Evolutionary conservation across 35 echinoderm and acorn worm genomes (phyloP).

Genomic region (Apostichopus californicus): DNA sequence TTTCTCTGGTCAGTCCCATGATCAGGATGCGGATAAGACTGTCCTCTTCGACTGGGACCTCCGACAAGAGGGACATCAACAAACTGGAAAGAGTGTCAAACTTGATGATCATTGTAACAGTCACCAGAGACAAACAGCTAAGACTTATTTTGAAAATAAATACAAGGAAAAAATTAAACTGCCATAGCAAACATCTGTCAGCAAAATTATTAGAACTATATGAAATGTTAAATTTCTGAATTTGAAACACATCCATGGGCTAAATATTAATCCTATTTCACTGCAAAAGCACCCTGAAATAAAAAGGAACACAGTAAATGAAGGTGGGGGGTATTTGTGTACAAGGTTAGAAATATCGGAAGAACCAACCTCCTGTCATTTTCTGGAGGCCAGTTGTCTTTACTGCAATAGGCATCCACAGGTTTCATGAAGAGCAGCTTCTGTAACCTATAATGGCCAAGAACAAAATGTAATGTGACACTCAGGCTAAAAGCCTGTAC

Average conservation of each 20-base stretch:
- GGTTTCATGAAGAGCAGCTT: conserved; percentile 82
- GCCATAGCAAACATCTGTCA: not conserved
- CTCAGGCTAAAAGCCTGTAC: no score
- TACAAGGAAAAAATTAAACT: not conserved
- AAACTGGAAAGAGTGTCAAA: conserved; percentile 41
- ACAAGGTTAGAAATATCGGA: not conserved
- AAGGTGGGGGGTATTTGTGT: no score
- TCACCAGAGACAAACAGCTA: not conserved
- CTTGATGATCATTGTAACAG: no score
- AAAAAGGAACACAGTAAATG: no score
- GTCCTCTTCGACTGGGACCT: conserved; percentile 94
- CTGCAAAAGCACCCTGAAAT: no score
- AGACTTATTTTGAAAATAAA: not conserved
- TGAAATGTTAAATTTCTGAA: no score
- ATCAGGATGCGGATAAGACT: conserved; percentile 85
- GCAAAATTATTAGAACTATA: no score
- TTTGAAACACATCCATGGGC: no score
- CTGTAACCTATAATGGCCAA: conserved; percentile 71
- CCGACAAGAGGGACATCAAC: conserved; percentile 79
- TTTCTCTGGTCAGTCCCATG: conserved; percentile 77
- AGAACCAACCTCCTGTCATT: conserved; percentile 80
- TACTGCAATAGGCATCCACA: conserved; percentile 74
- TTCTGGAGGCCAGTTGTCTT: conserved; percentile 98
- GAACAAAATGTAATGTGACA: not conserved
- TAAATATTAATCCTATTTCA: no score